Percentiles rank a stretch among this genome's conserved stretches.
These are phyloP conservation scores for Henricia sp. DNA, from an alignment of 53 echinoderm and acorn worm genomes.

Conservation along the genomic window DNA sequence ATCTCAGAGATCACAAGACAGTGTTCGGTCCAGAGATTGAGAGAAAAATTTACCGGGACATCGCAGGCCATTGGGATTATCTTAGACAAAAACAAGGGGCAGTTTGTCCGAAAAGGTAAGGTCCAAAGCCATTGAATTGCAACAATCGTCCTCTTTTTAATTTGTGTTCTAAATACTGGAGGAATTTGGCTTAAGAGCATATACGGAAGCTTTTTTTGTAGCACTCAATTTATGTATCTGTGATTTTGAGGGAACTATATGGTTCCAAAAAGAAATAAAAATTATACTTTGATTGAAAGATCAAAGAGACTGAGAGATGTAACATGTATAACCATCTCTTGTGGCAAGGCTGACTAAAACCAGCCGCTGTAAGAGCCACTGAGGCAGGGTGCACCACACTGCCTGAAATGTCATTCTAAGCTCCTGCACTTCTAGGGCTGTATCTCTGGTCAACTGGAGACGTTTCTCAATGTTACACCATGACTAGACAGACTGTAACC, in stretches of 20 bases:
- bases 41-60: background rate
- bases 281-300: too few species aligned
- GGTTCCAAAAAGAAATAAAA: too few species aligned
- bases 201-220: background rate
- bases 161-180: background rate
- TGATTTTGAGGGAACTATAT: too few species aligned
- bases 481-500: background rate
- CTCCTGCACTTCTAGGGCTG: background rate
- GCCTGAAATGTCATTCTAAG: background rate
- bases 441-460: too few species aligned
- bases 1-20: background rate
- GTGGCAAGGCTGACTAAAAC: background rate
- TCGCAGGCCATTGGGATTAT: conserved; percentile 1
- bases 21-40: background rate
- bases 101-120: conserved; percentile 7
- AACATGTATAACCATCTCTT: too few species aligned
- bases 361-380: background rate
- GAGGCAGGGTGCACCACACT: background rate
- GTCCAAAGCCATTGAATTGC: too few species aligned
- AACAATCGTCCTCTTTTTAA: too few species aligned
- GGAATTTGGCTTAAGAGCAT: background rate
- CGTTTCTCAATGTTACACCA: too few species aligned
- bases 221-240: background rate
- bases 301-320: too few species aligned
- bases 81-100: background rate